Percentiles rank a stretch among this genome's conserved stretches.
Conservation (phyloP, 2,113 vertebrate genomes). For the Strigops habroptila region DNA sequence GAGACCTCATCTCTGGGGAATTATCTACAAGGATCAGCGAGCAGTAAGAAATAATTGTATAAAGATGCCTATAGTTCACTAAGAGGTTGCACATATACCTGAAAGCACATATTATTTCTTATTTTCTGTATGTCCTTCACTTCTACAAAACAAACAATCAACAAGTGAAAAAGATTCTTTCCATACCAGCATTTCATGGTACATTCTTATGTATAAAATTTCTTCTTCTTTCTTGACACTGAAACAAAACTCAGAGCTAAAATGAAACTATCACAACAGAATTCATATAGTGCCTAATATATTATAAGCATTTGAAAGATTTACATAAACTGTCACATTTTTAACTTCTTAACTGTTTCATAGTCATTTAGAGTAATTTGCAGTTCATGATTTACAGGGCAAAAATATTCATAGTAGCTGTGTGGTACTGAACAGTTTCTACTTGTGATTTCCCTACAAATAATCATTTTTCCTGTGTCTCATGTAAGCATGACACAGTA, state of each 20-base stretch:
- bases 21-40: not conserved
- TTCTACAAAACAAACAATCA: not conserved
- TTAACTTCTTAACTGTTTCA: not conserved
- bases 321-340: not conserved
- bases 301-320: not conserved
- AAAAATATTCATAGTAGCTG: not conserved
- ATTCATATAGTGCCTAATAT: not conserved
- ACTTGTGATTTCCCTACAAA: not conserved
- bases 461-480: not conserved
- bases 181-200: not conserved
- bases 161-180: not conserved
- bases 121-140: not conserved
- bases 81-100: not conserved
- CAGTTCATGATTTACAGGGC: not conserved
- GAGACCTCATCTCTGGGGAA: not conserved
- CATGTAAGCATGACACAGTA: not conserved
- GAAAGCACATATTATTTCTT: not conserved
- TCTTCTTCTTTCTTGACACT: not conserved
- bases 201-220: not conserved
- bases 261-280: not conserved
- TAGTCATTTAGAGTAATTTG: not conserved
- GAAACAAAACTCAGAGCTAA: not conserved
- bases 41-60: not conserved
- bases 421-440: not conserved
- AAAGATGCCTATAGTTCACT: not conserved